These are phyloP conservation scores for Leptinotarsa undecemlineata DNA, from an alignment of 1,140 invertebrate species.

Conservation along the genomic window DNA sequence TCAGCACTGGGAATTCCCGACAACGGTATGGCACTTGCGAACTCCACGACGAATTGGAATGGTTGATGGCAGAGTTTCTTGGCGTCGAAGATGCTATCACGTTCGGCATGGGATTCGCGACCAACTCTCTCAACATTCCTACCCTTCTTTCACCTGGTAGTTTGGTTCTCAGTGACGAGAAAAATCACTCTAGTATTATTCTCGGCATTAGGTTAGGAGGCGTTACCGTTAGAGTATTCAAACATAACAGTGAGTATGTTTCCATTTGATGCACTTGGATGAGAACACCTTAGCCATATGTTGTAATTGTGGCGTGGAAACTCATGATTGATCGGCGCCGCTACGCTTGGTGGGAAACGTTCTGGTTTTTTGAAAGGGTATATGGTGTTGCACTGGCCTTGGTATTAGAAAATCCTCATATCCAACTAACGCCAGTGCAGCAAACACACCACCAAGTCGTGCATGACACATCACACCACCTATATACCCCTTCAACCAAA, in stretches of 20 bases:
- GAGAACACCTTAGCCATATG: no score
- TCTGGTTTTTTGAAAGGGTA: no score
- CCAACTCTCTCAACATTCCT: constrained; percentile 93
- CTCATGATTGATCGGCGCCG: no score
- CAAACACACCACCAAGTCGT: no score
- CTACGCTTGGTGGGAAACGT: no score
- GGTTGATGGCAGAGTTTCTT: constrained; percentile 81
- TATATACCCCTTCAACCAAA: no score
- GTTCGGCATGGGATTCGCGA: constrained; percentile 98
- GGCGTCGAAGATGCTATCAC: constrained; percentile 92
- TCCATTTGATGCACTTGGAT: neutral
- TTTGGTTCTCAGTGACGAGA: constrained; percentile 92
- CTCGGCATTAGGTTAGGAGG: constrained; percentile 88
- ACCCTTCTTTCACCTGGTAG: constrained; percentile 80
- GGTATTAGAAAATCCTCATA: no score
- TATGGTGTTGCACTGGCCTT: no score
- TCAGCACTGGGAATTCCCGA: constrained; percentile 68
- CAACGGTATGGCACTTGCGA: constrained; percentile 69
- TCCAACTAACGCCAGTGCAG: no score
- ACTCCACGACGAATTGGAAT: constrained; percentile 83
- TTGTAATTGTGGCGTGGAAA: no score
- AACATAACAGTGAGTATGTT: constrained; percentile 73
- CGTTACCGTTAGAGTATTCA: constrained; percentile 85
- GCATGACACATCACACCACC: no score
- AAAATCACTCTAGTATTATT: constrained; percentile 91